Base-by-base conservation (phyloP, 64 coral and sea anemone species). In the Dendrophyllia cribrosa region DNA sequence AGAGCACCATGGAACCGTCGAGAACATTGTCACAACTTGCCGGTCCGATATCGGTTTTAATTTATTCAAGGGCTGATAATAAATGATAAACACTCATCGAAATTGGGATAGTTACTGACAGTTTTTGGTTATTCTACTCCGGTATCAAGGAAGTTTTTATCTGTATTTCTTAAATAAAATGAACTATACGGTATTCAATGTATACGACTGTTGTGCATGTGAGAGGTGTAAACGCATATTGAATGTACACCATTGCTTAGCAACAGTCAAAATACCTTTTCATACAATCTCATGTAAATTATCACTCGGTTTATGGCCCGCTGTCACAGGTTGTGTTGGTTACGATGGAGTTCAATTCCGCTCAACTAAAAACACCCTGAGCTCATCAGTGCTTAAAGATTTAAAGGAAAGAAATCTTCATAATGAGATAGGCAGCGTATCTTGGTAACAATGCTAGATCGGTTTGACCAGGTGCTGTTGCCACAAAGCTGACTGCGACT, bases 211-310 rank as follows among this genome's bases (percentile, higher is more conserved):
- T n/a, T n/a, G n/a, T n/a, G n/a, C n/a, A n/a, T n/a, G n/a, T n/a
- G n/a, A n/a, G n/a, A n/a, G n/a, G 44, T 82, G 78, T 84, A 10
- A 66, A 67, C 20, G 20, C 3, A 20, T 46, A 34, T 11, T 64
- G n/a, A 34, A 67, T 12, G 2, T 7, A 4, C 15, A 34, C 3
- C 6, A 61, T 84, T 44, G 61, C 80, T 51, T 51, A 68, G 80
- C 60, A 84, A 84, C 80, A 51, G 60, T 66, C 80, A 66, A 84
- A 79, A 84, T 67, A 82, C 78, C 80, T 7, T 84, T 22, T 63
- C 62, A 14, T 51, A 47, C 60, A 68, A 83, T 51, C 63, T 68
- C 59, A 84, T 84, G 46, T 19, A 51, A 84, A 84, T 66, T 65
- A 24, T 7, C 2, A 17, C 14, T 20, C 24, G 2, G 53, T 9